Conservation (phyloP, 53 echinoderm and acorn worm species). For the Zoroaster sp. region DNA sequence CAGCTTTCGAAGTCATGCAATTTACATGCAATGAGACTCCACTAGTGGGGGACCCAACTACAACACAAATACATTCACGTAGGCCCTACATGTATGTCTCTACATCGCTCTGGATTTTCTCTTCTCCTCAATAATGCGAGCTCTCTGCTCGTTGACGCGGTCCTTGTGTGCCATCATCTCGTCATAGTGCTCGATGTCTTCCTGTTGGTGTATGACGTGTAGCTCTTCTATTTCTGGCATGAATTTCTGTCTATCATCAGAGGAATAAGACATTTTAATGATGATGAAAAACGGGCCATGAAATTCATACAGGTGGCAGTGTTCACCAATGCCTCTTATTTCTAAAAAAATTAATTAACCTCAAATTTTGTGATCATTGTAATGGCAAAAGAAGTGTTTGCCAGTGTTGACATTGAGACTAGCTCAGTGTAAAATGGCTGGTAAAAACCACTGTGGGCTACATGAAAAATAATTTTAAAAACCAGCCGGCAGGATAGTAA, state of each 20-base stretch:
- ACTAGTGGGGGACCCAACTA: not conserved
- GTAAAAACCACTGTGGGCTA: too few species aligned
- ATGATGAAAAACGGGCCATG: not conserved
- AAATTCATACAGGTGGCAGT: too few species aligned
- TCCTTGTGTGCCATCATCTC: slow-evolving; percentile 55
- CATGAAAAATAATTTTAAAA: too few species aligned
- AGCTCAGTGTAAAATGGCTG: too few species aligned
- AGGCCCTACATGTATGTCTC: not conserved
- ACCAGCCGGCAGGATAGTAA: too few species aligned
- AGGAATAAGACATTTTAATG: not conserved
- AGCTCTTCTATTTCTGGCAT: slow-evolving; percentile 62
- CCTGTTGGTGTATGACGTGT: slow-evolving; percentile 44
- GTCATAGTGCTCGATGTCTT: slow-evolving; percentile 21
- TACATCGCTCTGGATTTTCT: not conserved
- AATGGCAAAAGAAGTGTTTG: too few species aligned
- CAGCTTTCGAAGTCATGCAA: not conserved
- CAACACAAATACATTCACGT: not conserved
- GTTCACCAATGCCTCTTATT: too few species aligned
- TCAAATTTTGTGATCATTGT: too few species aligned
- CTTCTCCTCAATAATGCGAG: slow-evolving; percentile 17
- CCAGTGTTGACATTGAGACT: too few species aligned
- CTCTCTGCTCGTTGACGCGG: slow-evolving; percentile 60
- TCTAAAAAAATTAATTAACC: too few species aligned
- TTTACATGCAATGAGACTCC: not conserved
- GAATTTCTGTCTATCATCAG: slow-evolving; percentile 49